Evolutionary conservation across 2,797 vertebrate genomes (phyloP).

Genomic region (Sparidentex hasta): DNA sequence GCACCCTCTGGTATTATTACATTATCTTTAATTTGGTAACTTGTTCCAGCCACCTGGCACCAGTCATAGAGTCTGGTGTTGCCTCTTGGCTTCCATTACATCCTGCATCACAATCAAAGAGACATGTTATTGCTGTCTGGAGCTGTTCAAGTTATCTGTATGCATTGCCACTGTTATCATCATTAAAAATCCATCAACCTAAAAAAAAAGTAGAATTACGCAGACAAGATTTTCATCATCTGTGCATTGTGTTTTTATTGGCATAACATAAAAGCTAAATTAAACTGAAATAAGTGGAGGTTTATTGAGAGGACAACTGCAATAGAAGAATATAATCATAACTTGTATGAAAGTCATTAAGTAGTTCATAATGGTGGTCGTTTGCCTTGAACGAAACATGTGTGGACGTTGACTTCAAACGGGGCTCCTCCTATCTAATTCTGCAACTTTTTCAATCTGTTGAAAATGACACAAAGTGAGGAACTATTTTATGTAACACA

Average conservation of each 20-base stretch:
- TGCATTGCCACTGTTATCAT: not conserved
- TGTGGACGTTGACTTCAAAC: not conserved
- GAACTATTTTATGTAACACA: constrained; percentile 72
- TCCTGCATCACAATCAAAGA: not conserved
- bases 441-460: not conserved
- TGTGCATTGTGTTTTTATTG: not conserved
- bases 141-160: not conserved
- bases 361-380: not conserved
- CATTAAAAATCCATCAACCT: not conserved
- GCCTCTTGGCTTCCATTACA: not conserved
- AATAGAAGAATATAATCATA: no score
- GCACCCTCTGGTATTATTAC: not conserved
- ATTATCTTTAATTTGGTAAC: constrained; percentile 14
- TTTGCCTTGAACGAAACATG: not conserved
- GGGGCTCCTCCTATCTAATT: not conserved
- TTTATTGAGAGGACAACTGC: not conserved
- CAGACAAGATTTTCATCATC: not conserved
- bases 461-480: constrained; percentile 18
- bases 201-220: not conserved
- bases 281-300: not conserved
- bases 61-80: not conserved
- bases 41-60: not conserved
- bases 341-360: not conserved
- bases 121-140: not conserved
- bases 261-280: not conserved